Evolutionary conservation across 2,797 vertebrate genomes (phyloP), one percentile per base, ranked within the genome.

Genomic region (Bothrops alternatus): DNA sequence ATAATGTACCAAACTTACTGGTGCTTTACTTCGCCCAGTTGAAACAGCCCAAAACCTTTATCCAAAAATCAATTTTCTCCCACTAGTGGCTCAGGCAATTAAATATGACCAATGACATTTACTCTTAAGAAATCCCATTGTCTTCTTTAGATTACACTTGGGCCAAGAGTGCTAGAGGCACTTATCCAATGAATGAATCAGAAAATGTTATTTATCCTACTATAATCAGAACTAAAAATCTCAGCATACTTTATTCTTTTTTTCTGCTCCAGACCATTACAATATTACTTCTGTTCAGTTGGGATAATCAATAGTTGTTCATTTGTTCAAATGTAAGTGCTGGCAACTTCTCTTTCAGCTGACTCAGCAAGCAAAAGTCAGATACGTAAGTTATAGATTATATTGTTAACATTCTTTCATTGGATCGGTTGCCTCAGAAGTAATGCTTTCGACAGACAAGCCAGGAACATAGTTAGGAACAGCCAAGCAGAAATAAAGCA

Each of bases 291-390:
- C 56, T 11, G 65, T 69, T 88, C 78, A 82, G 32, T 60, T 50
- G 57, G 32, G 65, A 91, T 91, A 91, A 93, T 90, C 92, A 93
- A 91, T 91, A 88, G 55, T 90, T 88, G 90, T 88, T 91, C 90
- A 91, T 90, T 87, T 88, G 86, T 88, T 90, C n/a, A 90, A 56
- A 93, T 82, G 88, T 82, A 93, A 88, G 86, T 88, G 92, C 86
- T 91, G 86, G 92, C 92, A 93, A 50, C 42, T 88, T 86, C 60
- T 53, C 50, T 90, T 90, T 87, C 61, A 90, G 92, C 86, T 93
- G 90, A 88, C 55, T 90, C 92, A 93, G 65, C 56, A 7, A 88
- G 63, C 55, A 93, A 53, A 50, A 88, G 11, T 88, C 90, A 93
- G 57, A 65, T 88, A 20, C 23, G 60, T 61, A 93, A 93, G 42